Base-by-base conservation (phyloP, 2,888 invertebrate species). In the Carpatolechia fugitivella region DNA sequence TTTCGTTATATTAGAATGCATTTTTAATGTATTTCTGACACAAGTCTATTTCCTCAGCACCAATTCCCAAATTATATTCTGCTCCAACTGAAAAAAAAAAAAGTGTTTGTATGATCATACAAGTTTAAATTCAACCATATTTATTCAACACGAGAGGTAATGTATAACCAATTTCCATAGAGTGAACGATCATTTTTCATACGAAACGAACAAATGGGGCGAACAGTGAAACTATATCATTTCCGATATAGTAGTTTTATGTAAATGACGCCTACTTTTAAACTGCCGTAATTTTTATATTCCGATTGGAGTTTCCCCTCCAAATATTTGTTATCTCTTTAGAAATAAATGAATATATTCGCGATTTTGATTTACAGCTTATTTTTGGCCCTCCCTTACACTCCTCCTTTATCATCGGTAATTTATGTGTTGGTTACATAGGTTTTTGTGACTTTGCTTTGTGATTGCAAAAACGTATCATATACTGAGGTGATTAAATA, bases 241-340 rank as follows among this genome's bases (percentile, higher is more conserved):
- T 80, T 78, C 78, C 78, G 72, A 81, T 80, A 87, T 85, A 82
- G 86, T 85, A 82, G 82, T 89, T 90, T 86, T 81, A 89, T 90
- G 90, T 82, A 85, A 88, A 90, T 86, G 78, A 64, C 68, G 80
- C 83, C 89, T 87, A 89, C 86, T 90, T 90, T 89, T 90, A 90
- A 90, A 90, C 88, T 87, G 85, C 76, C 85, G 83, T 90, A 90
- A 90, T 89, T 89, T 89, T 88, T 87, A 85, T 75, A 80, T 89
- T 88, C 89, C 90, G 88, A 83, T 87, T 76, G 74, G 67, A 78
- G 76, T 80, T 78, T 80, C 85, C 89, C 88, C 85, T 79, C 72
- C 57, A 60, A 70, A 76, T 82, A 82, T 86, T 83, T 84, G 86
- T 88, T 89, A 89, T 88, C 88, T 82, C 69, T 68, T 56, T 68